Evolutionary conservation across 2,113 vertebrate genomes (phyloP).

Genomic region (Bettongia penicillata): DNA sequence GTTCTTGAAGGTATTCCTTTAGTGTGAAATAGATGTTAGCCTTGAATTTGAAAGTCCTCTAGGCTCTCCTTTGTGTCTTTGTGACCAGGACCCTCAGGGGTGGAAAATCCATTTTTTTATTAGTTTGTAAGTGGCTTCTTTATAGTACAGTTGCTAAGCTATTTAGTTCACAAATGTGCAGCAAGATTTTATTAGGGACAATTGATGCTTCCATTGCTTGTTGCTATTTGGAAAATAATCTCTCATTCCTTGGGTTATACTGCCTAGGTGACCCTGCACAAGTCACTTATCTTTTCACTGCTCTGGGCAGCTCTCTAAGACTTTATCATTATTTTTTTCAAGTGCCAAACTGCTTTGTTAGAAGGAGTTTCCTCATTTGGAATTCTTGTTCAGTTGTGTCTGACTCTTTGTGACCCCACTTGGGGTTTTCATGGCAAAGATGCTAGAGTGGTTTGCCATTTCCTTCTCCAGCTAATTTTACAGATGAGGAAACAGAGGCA

Average conservation of each 20-base stretch:
- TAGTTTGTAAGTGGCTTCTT: conserved; percentile 59
- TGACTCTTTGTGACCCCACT: too few species aligned
- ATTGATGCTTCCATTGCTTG: neutral
- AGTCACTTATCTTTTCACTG: neutral
- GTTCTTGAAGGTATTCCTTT: conserved; percentile 22
- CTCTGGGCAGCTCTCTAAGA: neutral
- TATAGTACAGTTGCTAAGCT: neutral
- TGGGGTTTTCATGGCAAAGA: neutral
- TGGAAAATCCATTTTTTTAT: conserved; percentile 45
- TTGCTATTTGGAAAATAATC: conserved; percentile 24
- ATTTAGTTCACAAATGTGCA: neutral
- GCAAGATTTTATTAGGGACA: conserved; percentile 18
- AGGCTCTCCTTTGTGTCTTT: conserved; percentile 53
- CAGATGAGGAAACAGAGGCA: too few species aligned
- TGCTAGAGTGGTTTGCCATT: neutral
- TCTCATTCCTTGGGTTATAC: neutral
- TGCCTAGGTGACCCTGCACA: neutral
- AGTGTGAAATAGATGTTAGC: conserved; percentile 63
- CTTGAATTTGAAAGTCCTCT: conserved; percentile 75
- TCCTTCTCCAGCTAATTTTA: neutral
- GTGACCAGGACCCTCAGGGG: conserved; percentile 10
- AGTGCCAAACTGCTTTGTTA: too few species aligned
- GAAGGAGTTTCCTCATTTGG: too few species aligned
- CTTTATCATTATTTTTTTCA: neutral
- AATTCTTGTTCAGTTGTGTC: too few species aligned